A percentile compares a stretch with the other conserved stretches of the same genome.
Evolutionary conservation across 2,797 vertebrate genomes (phyloP).

Genomic region (Diceros bicornis): DNA sequence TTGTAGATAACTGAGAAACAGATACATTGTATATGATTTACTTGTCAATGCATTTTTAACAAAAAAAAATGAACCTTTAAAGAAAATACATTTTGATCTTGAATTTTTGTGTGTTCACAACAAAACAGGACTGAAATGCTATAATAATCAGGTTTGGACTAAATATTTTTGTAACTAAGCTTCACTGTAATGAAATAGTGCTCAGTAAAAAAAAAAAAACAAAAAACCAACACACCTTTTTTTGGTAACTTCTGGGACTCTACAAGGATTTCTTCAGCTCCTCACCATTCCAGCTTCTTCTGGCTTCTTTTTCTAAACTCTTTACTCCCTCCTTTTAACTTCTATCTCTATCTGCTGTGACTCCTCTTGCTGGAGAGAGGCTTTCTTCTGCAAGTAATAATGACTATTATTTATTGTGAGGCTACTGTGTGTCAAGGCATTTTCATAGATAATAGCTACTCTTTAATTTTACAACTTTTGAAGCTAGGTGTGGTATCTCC

Average conservation of each 20-base stretch:
- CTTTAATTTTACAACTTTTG: neutral
- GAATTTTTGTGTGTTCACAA: constrained; percentile 36
- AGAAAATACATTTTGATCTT: constrained; percentile 26
- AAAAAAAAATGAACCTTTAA: constrained; percentile 1
- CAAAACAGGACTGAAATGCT: constrained; percentile 4
- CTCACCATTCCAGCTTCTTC: neutral
- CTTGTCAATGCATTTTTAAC: constrained; percentile 60
- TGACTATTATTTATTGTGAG: neutral
- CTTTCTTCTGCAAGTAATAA: neutral
- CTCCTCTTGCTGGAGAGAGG: neutral
- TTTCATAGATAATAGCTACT: neutral
- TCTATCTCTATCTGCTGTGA: neutral
- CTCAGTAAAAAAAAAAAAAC: neutral
- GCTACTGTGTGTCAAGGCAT: neutral
- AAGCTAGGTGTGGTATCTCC: neutral
- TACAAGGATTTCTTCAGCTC: neutral
- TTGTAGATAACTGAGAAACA: constrained; percentile 13
- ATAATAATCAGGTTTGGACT: neutral
- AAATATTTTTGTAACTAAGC: constrained; percentile 10
- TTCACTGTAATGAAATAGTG: constrained; percentile 7
- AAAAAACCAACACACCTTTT: neutral
- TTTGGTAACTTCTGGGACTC: neutral
- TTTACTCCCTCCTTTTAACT: neutral
- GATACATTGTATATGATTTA: neutral
- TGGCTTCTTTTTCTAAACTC: neutral